phyloP scores from a whole-genome alignment of 2,888 invertebrate genomes.

The Lithophane socia region DNA sequence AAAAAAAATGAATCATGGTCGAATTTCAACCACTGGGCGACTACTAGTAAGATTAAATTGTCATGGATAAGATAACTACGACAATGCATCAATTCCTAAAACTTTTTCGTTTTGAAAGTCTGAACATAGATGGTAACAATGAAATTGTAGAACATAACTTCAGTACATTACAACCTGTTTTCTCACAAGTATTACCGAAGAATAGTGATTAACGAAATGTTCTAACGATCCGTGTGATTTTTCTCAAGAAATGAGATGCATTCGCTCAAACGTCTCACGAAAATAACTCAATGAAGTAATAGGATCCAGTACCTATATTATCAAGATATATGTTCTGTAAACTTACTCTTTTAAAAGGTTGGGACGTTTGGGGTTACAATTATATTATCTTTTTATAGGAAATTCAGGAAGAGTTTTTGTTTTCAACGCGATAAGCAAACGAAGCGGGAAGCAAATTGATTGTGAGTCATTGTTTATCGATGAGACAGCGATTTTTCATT shows the following conservation, averaged over 20 bases:
- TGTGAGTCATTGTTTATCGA: not conserved
- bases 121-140: not conserved
- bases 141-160: slow-evolving; percentile 21
- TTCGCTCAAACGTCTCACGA: slow-evolving; percentile 36
- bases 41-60: not conserved
- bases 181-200: slow-evolving; percentile 57
- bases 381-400: not conserved
- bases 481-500: not conserved
- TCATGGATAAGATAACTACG: not conserved
- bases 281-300: slow-evolving; percentile 36
- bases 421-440: not conserved
- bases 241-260: slow-evolving; percentile 52
- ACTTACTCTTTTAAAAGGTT: not conserved
- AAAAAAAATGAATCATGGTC: no score
- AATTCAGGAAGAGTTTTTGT: not conserved
- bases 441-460: not conserved
- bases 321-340: slow-evolving; percentile 8
- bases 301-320: not conserved
- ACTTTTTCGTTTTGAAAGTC: not conserved
- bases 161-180: slow-evolving; percentile 24
- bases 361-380: not conserved
- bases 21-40: no score
- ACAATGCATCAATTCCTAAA: not conserved
- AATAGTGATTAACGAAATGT: slow-evolving; percentile 51
- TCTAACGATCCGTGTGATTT: slow-evolving; percentile 58